Percentiles rank a stretch among this genome's conserved stretches.
phyloP scores from a whole-genome alignment of 2,797 vertebrate genomes.

The Champsocephalus gunnari region DNA sequence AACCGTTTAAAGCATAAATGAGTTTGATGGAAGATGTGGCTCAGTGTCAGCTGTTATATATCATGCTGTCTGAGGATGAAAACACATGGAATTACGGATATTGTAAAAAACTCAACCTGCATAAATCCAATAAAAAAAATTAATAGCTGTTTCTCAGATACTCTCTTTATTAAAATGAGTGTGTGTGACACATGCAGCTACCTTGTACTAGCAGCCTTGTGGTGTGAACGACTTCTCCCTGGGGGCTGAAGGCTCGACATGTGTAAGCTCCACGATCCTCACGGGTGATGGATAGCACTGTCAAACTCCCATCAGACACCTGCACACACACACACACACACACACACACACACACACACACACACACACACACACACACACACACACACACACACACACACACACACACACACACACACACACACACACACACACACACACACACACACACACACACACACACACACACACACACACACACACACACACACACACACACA shows the following conservation, averaged over 20 bases:
- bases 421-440: neutral
- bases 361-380: neutral
- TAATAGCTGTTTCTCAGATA: neutral
- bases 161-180: neutral
- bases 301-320: slow-evolving; percentile 97
- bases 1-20: neutral
- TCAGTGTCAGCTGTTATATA: neutral
- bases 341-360: neutral
- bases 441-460: neutral
- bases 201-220: slow-evolving; percentile 98
- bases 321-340: slow-evolving; percentile 27
- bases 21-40: too few species aligned
- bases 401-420: neutral
- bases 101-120: neutral
- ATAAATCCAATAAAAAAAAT: neutral
- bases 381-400: neutral
- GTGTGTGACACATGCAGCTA: slow-evolving; percentile 37
- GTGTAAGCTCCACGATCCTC: slow-evolving; percentile 95
- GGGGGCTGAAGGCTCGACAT: slow-evolving; percentile 95
- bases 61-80: neutral
- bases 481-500: neutral
- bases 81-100: neutral
- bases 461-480: neutral
- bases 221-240: slow-evolving; percentile 97
- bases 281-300: slow-evolving; percentile 90